Evolutionary conservation across 2,797 vertebrate genomes (phyloP).

Genomic region (Helostoma temminkii): DNA sequence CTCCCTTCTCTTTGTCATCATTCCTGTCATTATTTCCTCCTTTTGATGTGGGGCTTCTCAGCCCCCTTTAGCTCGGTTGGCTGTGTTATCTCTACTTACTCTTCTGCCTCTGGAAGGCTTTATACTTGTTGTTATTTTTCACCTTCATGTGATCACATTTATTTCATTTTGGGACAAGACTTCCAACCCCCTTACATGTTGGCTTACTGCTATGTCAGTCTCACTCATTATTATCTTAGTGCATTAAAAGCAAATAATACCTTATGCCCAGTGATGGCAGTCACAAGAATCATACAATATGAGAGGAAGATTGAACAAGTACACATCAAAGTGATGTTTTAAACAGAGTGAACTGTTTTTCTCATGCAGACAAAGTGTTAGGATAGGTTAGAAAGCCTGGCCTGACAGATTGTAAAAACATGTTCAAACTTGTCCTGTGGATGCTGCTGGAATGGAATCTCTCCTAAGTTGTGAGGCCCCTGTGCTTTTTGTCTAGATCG

Average conservation of each 20-base stretch:
- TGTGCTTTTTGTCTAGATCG: constrained; percentile 59
- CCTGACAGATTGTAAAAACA: constrained; percentile 65
- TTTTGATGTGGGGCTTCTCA: constrained; percentile 86
- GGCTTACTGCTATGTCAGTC: constrained; percentile 47
- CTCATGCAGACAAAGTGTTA: constrained; percentile 65
- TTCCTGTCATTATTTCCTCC: constrained; percentile 86
- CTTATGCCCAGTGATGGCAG: constrained; percentile 14
- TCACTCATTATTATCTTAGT: constrained; percentile 36
- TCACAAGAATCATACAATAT: constrained; percentile 48
- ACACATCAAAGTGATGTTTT: constrained; percentile 48
- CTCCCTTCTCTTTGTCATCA: constrained; percentile 82
- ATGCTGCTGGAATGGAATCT: constrained; percentile 66
- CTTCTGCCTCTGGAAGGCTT: constrained; percentile 80
- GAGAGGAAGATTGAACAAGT: constrained; percentile 25
- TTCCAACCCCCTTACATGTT: constrained; percentile 26
- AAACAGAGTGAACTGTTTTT: constrained; percentile 59
- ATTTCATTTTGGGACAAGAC: constrained; percentile 73
- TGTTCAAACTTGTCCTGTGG: constrained; percentile 66
- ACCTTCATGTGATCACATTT: constrained; percentile 79
- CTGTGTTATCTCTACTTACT: constrained; percentile 76
- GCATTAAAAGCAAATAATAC: constrained; percentile 52
- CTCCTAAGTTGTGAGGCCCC: constrained; percentile 59
- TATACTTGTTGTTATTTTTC: constrained; percentile 69
- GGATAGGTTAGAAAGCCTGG: constrained; percentile 74
- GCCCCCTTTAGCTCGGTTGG: constrained; percentile 81